These are phyloP conservation scores for Sisyra terminalis DNA, from an alignment of 2,888 invertebrate genomes.

Conservation along the genomic window DNA sequence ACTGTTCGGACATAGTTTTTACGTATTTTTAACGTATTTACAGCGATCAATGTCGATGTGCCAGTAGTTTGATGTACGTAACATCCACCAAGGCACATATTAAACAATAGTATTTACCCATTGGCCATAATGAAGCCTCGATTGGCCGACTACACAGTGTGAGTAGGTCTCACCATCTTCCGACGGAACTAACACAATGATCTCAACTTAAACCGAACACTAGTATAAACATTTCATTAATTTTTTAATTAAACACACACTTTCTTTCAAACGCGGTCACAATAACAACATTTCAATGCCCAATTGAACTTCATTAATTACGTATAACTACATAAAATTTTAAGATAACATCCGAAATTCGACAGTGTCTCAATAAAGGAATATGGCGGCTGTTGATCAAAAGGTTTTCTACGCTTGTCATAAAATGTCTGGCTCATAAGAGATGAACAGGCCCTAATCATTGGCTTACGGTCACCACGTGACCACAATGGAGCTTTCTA, in stretches of 20 bases:
- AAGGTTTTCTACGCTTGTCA: conserved; percentile 93
- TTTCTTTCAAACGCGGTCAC: conserved; percentile 22
- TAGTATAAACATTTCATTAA: conserved; percentile 37
- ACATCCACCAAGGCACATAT: conserved; percentile 64
- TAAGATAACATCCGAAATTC: conserved; percentile 57
- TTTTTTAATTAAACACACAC: conserved; percentile 26
- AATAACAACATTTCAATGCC: conserved; percentile 15
- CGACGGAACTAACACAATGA: conserved; percentile 56
- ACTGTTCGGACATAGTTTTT: conserved; percentile 28
- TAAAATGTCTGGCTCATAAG: conserved; percentile 43
- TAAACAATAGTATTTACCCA: conserved; percentile 52
- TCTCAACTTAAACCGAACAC: conserved; percentile 48
- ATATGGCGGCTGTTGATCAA: conserved; percentile 93
- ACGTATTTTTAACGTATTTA: conserved; percentile 21
- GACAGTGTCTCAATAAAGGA: conserved; percentile 65
- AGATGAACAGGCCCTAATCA: background rate
- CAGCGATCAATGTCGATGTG: conserved; percentile 43
- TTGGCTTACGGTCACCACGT: no score
- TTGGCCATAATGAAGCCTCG: conserved; percentile 65
- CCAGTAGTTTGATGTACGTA: conserved; percentile 50
- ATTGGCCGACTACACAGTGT: conserved; percentile 41
- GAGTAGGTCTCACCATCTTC: conserved; percentile 57
- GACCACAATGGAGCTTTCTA: no score
- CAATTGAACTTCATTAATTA: conserved; percentile 20
- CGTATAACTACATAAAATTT: conserved; percentile 40